Percentiles rank a stretch among this genome's conserved stretches.
phyloP scores from a whole-genome alignment of 1,140 invertebrate genomes.

The Heterodera carotae region DNA sequence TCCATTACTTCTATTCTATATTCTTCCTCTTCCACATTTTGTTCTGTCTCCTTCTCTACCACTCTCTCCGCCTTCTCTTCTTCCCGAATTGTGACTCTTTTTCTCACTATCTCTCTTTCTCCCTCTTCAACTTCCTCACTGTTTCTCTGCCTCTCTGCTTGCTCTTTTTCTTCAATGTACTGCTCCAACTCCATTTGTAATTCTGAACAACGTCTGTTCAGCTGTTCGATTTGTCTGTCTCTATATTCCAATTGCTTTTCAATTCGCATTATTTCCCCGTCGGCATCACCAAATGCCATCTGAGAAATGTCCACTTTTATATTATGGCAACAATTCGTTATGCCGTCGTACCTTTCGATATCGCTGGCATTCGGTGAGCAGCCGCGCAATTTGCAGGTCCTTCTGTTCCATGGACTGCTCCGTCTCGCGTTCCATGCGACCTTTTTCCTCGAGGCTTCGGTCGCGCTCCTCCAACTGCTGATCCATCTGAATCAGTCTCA shows the following conservation, averaged over 20 bases:
- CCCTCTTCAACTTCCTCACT: neutral
- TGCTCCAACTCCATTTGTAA: conserved; percentile 58
- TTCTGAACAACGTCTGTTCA: conserved; percentile 55
- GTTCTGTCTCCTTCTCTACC: neutral
- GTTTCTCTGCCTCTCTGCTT: conserved; percentile 5
- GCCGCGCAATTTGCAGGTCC: conserved; percentile 31
- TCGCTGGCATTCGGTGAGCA: conserved; percentile 30
- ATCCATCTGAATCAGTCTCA: conserved; percentile 54
- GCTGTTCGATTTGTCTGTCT: conserved; percentile 55
- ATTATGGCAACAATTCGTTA: neutral
- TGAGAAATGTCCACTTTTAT: conserved; percentile 27
- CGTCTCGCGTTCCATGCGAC: conserved; percentile 29
- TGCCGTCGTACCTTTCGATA: conserved; percentile 30
- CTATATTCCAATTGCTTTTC: conserved; percentile 58
- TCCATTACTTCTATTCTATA: conserved; percentile 12
- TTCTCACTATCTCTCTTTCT: conserved; percentile 11
- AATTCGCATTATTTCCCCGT: conserved; percentile 46
- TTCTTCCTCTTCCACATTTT: conserved; percentile 20
- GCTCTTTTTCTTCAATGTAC: conserved; percentile 17
- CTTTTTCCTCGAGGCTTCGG: conserved; percentile 36
- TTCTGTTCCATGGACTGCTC: conserved; percentile 28
- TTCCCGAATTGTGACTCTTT: conserved; percentile 12
- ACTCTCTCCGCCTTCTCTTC: neutral
- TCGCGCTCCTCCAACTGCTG: conserved; percentile 41
- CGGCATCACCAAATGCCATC: conserved; percentile 52